A percentile compares a stretch with the other conserved stretches of the same genome.
phyloP scores from a whole-genome alignment of 1,140 invertebrate genomes.

The Helicorthomorpha holstii region DNA sequence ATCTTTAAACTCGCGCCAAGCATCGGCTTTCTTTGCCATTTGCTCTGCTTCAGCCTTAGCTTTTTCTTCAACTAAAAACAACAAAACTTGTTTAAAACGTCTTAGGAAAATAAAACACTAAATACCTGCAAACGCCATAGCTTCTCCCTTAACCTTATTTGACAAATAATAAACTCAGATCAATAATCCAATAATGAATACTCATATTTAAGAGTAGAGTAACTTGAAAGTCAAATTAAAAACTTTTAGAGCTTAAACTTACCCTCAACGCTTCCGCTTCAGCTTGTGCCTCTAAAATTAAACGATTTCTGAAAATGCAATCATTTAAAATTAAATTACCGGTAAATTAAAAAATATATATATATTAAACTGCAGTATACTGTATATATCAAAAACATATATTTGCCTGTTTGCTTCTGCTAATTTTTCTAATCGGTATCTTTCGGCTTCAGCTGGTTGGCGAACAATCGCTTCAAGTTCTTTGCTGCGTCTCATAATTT shows the following conservation, averaged over 20 bases:
- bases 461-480: conserved; percentile 79
- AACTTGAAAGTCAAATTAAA: neutral
- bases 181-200: neutral
- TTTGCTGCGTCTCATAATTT: conserved; percentile 62
- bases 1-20: conserved; percentile 87
- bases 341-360: neutral
- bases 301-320: conserved; percentile 38
- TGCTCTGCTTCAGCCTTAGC: conserved; percentile 90
- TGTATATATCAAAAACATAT: neutral
- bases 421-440: conserved; percentile 39
- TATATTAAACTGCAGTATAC: neutral
- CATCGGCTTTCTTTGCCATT: conserved; percentile 91
- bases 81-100: no score
- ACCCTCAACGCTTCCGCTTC: conserved; percentile 74
- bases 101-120: no score
- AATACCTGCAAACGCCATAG: conserved; percentile 84
- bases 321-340: neutral
- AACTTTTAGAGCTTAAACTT: conserved; percentile 15
- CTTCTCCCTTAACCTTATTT: conserved; percentile 46
- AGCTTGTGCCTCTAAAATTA: conserved; percentile 80
- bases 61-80: conserved; percentile 82
- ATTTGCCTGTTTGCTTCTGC: conserved; percentile 25
- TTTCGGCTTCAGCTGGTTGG: conserved; percentile 85
- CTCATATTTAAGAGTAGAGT: no score
- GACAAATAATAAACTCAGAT: conserved; percentile 3